Evolutionary conservation across 2,113 vertebrate species (phyloP), one percentile per base, ranked within the genome.

Genomic region (Eulemur rufifrons): DNA sequence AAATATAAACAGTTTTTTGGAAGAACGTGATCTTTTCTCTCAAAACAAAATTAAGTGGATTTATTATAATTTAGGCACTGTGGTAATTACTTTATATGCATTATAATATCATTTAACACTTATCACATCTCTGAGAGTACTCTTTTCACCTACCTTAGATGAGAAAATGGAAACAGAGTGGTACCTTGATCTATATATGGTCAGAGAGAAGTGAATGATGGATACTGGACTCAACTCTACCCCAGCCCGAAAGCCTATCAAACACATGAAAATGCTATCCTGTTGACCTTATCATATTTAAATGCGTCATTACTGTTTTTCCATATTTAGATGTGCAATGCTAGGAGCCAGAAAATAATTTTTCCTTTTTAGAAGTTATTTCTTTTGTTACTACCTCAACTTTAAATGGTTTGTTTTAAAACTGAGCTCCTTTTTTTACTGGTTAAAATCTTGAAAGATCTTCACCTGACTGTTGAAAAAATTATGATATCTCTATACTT

Each of bases 321-420:
- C 86, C 71, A 50, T 81, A 74, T 42, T 63, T 61, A 71, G 2
- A 81, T 81, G 59, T 68, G 11, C 18, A 10, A 54, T 14, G 18
- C 25, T 47, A 39, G 21, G 11, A 77, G 37, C 13, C 56, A 84
- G 54, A 94, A 87, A 92, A 89, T 34, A 86, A 63, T 84, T 5
- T 37, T 2, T 45, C 76, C 11, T 74, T 86, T 88, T 63, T 14
- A 83, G 74, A 42, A 80, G 76, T 34, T 63, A 68, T 59, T 94
- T 85, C 15, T 80, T 82, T 87, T 71, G n/a, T 83, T 96, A 76
- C 21, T 91, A 76, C 2, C 25, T 86, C 34, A 34, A 86, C 27
- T 88, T 66, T 82, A 94, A 78, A 91, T 39, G 45, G 37, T 47
- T 80, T 80, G 47, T 76, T 80, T 95, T 68, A 95, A 97, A 96